phyloP scores from a whole-genome alignment of 37 sponge, comb jelly and placozoan species.

The Cliona cf. orientalis region DNA sequence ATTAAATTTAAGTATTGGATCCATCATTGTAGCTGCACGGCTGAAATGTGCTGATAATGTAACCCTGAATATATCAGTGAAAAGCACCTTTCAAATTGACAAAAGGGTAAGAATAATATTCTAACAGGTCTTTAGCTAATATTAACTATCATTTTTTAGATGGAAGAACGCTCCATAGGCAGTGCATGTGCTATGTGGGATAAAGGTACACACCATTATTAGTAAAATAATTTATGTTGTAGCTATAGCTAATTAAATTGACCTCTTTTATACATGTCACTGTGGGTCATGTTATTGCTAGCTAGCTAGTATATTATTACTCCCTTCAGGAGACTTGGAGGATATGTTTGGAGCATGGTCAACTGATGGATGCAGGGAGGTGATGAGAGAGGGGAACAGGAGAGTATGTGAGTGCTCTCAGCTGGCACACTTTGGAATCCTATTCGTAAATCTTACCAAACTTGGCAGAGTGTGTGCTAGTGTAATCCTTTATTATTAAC shows the following conservation, averaged over 20 bases:
- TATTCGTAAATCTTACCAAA: no score
- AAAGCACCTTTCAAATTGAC: not conserved
- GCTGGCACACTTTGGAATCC: no score
- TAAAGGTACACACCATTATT: not conserved
- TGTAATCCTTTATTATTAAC: not conserved
- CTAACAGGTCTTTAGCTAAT: not conserved
- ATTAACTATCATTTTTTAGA: no score
- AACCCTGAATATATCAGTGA: not conserved
- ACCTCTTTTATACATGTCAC: no score
- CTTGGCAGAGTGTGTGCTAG: not conserved
- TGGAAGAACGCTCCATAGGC: not conserved
- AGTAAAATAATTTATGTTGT: no score
- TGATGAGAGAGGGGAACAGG: no score
- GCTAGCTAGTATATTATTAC: no score
- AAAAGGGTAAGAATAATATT: not conserved
- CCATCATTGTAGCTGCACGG: slow-evolving; percentile 12
- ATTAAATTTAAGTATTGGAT: not conserved
- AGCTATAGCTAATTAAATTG: not conserved
- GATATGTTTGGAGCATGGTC: no score
- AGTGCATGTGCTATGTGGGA: slow-evolving; percentile 14
- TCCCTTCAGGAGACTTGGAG: no score
- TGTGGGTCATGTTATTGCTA: no score
- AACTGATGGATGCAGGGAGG: no score
- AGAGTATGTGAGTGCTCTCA: no score
- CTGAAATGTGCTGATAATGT: slow-evolving; percentile 12